Percentiles rank a stretch among this genome's conserved stretches.
These are phyloP conservation scores for Azemiops feae DNA, from an alignment of 2,113 vertebrate genomes.

Conservation along the genomic window DNA sequence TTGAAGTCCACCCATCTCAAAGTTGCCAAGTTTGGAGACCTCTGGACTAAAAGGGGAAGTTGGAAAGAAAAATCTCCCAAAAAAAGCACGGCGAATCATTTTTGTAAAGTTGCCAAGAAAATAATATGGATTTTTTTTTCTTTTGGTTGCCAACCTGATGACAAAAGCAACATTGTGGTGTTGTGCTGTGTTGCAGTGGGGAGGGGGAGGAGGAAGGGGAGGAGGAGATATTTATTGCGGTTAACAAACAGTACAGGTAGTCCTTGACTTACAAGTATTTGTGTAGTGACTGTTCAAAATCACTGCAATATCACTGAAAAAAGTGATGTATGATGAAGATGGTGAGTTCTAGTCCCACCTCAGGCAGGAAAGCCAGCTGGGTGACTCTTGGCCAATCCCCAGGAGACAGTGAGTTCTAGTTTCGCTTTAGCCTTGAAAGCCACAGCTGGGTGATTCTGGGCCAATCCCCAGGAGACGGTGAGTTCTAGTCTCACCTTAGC, in stretches of 20 bases:
- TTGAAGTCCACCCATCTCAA: neutral
- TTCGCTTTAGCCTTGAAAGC: too few species aligned
- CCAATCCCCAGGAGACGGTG: too few species aligned
- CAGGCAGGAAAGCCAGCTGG: neutral
- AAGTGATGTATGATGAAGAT: neutral
- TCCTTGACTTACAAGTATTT: neutral
- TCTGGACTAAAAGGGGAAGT: neutral
- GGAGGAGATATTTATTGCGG: neutral
- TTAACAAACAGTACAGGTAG: neutral
- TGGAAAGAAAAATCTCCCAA: neutral
- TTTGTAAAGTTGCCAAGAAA: neutral
- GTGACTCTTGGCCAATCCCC: too few species aligned
- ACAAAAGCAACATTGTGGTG: neutral
- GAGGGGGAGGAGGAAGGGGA: neutral
- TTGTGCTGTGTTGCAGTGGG: neutral
- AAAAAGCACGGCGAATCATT: neutral
- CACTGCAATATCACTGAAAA: neutral
- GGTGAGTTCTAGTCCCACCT: too few species aligned
- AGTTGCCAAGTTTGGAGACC: neutral
- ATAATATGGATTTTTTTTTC: neutral
- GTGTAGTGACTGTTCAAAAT: neutral
- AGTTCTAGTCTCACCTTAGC: too few species aligned
- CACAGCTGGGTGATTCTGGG: too few species aligned
- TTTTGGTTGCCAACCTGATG: neutral
- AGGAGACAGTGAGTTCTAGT: too few species aligned